Evolutionary conservation across 2,113 vertebrate genomes (phyloP).

Genomic region (Takifugu flavidus): DNA sequence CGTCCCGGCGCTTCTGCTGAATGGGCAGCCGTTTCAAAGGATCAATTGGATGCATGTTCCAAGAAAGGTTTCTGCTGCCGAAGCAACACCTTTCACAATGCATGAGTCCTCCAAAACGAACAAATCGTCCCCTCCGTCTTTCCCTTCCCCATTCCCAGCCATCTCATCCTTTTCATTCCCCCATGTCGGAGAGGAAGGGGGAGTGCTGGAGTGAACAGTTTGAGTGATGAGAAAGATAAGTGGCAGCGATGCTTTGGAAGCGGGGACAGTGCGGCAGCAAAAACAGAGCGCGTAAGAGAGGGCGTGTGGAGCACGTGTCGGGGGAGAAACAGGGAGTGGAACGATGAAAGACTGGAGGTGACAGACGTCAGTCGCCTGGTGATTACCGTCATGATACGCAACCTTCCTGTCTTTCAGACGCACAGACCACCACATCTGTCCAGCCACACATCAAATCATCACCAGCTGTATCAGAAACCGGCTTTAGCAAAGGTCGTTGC

Average conservation of each 20-base stretch:
- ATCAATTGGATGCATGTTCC: slow-evolving; percentile 64
- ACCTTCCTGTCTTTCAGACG: slow-evolving; percentile 55
- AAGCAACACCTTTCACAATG: slow-evolving; percentile 63
- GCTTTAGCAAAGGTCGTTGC: slow-evolving; percentile 18
- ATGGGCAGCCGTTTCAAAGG: slow-evolving; percentile 54
- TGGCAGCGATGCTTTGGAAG: slow-evolving; percentile 68
- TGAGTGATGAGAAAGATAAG: slow-evolving; percentile 75
- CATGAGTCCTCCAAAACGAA: slow-evolving; percentile 51
- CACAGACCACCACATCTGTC: slow-evolving; percentile 42
- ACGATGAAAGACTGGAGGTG: slow-evolving; percentile 52
- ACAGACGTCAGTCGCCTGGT: slow-evolving; percentile 63
- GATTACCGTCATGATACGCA: slow-evolving; percentile 58
- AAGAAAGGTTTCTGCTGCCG: slow-evolving; percentile 61
- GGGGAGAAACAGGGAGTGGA: neutral
- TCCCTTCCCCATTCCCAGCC: slow-evolving; percentile 26
- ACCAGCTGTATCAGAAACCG: slow-evolving; percentile 11
- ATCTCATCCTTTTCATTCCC: slow-evolving; percentile 44
- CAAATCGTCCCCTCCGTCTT: slow-evolving; percentile 51
- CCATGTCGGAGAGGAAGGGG: slow-evolving; percentile 29
- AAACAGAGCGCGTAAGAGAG: slow-evolving; percentile 34
- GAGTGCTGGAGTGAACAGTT: slow-evolving; percentile 45
- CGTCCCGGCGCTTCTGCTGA: slow-evolving; percentile 65
- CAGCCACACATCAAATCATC: neutral
- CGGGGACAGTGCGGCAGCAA: slow-evolving; percentile 37
- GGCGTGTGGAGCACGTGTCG: slow-evolving; percentile 21